These are phyloP conservation scores for Ciconia maguari DNA, from an alignment of 2,113 vertebrate genomes.

Conservation along the genomic window DNA sequence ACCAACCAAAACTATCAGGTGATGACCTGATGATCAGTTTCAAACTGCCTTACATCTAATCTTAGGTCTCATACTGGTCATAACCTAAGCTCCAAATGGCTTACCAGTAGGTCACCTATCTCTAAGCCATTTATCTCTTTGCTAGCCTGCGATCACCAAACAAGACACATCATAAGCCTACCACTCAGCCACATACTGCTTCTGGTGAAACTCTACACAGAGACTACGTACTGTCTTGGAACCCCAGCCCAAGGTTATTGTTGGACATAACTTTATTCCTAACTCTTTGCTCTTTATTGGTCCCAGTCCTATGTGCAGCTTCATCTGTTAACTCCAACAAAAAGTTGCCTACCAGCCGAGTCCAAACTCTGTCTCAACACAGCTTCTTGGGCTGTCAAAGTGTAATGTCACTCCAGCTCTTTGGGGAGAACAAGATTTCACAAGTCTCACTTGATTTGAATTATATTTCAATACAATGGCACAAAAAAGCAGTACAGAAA, in stretches of 20 bases:
- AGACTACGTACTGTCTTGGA: neutral
- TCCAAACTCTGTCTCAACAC: neutral
- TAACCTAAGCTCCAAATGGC: neutral
- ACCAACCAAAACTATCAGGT: neutral
- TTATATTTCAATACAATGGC: neutral
- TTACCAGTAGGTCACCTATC: neutral
- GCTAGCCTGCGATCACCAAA: neutral
- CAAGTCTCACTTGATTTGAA: neutral
- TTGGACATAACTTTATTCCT: neutral
- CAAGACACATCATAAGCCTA: neutral
- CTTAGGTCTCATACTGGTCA: neutral
- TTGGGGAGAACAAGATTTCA: neutral
- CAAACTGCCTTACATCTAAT: neutral
- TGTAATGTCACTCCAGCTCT: neutral
- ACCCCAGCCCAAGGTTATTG: neutral
- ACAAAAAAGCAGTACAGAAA: neutral
- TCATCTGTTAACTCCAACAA: neutral
- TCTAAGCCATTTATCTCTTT: neutral
- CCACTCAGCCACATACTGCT: neutral
- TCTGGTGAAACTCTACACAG: neutral
- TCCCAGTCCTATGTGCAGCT: neutral
- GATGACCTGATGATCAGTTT: neutral
- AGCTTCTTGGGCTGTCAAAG: neutral
- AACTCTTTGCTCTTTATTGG: neutral
- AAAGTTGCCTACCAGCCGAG: neutral